phyloP scores from a whole-genome alignment of 2,113 vertebrate species.

The Conger conger region DNA sequence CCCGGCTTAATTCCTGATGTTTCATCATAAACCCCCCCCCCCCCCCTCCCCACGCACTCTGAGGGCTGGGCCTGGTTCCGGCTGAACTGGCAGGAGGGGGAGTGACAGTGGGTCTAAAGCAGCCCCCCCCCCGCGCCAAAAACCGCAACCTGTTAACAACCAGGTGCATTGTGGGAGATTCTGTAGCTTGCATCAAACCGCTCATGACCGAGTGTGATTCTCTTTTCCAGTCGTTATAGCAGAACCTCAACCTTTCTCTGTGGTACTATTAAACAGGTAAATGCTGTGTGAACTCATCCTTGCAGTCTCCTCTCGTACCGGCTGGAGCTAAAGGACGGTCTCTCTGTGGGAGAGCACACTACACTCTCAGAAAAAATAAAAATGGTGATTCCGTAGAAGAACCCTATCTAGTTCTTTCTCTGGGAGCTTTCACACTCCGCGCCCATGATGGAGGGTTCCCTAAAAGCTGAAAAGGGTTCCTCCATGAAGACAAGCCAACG shows the following conservation, averaged over 20 bases:
- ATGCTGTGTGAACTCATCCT: slow-evolving; percentile 25
- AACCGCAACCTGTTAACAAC: slow-evolving; percentile 45
- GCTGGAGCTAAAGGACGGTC: neutral
- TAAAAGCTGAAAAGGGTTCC: too few species aligned
- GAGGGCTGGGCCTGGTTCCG: too few species aligned
- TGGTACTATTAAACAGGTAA: slow-evolving; percentile 45
- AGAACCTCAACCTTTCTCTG: slow-evolving; percentile 21
- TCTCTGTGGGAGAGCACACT: too few species aligned
- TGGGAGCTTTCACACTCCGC: too few species aligned
- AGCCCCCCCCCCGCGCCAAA: slow-evolving; percentile 25
- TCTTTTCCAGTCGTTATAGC: neutral
- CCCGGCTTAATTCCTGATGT: slow-evolving; percentile 56
- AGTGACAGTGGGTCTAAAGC: neutral
- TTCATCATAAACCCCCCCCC: slow-evolving; percentile 51
- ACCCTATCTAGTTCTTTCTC: too few species aligned
- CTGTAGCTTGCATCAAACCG: slow-evolving; percentile 17
- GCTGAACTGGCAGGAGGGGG: too few species aligned
- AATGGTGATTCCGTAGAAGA: too few species aligned
- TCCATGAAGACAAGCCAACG: too few species aligned
- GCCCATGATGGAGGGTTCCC: too few species aligned
- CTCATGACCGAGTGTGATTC: slow-evolving; percentile 5
- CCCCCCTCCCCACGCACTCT: neutral
- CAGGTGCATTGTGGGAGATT: slow-evolving; percentile 22
- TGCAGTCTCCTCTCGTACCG: neutral
- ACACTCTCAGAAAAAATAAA: too few species aligned